phyloP scores from a whole-genome alignment of 2,113 vertebrate genomes.

The Glareola pratincola region DNA sequence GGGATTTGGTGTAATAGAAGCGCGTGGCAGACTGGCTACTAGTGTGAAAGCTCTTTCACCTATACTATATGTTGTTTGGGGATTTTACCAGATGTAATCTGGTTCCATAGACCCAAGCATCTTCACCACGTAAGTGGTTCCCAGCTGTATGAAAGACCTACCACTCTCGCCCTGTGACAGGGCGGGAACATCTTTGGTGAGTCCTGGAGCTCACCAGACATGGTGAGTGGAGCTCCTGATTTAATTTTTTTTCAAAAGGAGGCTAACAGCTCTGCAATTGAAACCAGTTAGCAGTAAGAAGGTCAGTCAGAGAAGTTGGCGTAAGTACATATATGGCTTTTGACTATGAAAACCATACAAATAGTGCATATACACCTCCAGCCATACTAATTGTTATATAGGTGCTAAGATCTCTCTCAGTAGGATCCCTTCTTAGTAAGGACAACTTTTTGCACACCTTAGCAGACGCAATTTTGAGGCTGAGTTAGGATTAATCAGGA shows the following conservation, averaged over 20 bases:
- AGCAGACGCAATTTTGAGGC: neutral
- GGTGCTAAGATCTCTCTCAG: neutral
- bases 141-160: neutral
- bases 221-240: neutral
- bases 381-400: neutral
- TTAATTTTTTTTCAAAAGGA: neutral
- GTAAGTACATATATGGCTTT: neutral
- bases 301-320: neutral
- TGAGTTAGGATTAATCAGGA: neutral
- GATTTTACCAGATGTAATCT: neutral
- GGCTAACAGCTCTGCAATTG: neutral
- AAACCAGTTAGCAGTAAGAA: neutral
- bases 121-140: neutral
- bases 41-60: neutral
- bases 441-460: neutral
- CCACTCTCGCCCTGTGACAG: neutral
- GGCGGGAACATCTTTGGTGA: neutral
- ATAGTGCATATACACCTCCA: neutral
- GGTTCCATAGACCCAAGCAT: neutral
- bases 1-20: neutral
- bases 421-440: neutral
- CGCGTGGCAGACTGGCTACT: rapidly evolving
- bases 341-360: neutral
- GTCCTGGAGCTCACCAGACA: neutral
- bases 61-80: neutral